Evolutionary conservation across 2,797 vertebrate species (phyloP).

Genomic region (Clarias fuscus): DNA sequence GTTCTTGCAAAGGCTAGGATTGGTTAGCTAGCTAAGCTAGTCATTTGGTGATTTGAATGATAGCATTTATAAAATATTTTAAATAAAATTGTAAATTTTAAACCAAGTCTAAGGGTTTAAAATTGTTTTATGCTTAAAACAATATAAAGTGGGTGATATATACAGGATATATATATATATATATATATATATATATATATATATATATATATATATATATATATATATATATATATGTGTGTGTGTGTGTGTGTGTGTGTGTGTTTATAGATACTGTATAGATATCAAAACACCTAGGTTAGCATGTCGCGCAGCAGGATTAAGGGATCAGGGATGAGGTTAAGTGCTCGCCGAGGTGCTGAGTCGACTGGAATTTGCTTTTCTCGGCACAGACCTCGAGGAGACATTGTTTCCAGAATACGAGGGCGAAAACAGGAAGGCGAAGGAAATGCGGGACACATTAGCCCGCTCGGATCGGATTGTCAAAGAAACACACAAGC

Average conservation of each 20-base stretch:
- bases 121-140: too few species aligned
- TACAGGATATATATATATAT: too few species aligned
- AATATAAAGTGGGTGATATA: neutral
- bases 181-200: too few species aligned
- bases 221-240: too few species aligned
- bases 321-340: neutral
- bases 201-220: too few species aligned
- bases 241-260: too few species aligned
- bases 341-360: slow-evolving; percentile 22
- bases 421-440: slow-evolving; percentile 66
- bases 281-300: neutral
- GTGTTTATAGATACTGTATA: neutral
- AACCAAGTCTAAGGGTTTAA: neutral
- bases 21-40: neutral
- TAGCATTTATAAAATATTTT: neutral
- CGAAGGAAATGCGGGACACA: slow-evolving; percentile 59
- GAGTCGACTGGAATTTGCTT: slow-evolving; percentile 45
- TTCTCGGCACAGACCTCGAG: slow-evolving; percentile 52
- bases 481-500: slow-evolving; percentile 49
- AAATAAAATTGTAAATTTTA: neutral
- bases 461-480: slow-evolving; percentile 50
- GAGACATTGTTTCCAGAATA: slow-evolving; percentile 55
- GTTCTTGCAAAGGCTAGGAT: neutral
- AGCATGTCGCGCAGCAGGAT: neutral
- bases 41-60: neutral